Conservation (phyloP, 92 coral and sea anemone genomes). For the Epizoanthus stellaris region DNA sequence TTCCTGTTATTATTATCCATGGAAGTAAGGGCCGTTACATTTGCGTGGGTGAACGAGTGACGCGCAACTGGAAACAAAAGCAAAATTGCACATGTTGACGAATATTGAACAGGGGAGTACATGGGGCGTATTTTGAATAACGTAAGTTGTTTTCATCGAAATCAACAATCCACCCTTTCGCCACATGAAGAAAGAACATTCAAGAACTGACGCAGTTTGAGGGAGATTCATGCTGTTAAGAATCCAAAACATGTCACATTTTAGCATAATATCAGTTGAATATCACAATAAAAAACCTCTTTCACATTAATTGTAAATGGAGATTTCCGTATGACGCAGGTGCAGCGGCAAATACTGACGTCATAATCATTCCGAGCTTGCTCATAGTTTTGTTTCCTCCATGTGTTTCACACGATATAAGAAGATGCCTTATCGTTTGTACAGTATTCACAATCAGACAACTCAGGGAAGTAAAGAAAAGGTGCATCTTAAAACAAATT, state of each 20-base stretch:
- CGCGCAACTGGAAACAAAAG: too few species aligned
- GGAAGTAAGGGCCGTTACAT: neutral
- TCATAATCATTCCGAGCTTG: neutral
- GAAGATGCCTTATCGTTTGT: neutral
- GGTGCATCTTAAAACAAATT: neutral
- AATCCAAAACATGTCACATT: neutral
- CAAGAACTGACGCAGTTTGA: neutral
- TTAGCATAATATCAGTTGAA: neutral
- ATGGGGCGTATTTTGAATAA: neutral
- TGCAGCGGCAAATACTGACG: constrained; percentile 4
- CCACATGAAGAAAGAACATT: neutral
- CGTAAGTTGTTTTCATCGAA: too few species aligned
- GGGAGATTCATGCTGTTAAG: neutral
- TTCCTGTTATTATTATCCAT: neutral
- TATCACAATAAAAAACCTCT: neutral
- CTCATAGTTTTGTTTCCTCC: neutral
- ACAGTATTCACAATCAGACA: neutral
- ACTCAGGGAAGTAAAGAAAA: neutral
- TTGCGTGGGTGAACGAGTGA: constrained; percentile 8
- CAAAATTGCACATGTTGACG: neutral
- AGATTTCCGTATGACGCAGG: constrained; percentile 9
- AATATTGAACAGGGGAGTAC: neutral
- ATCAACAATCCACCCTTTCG: neutral
- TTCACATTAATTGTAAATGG: neutral
- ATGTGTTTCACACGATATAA: neutral